Evolutionary conservation across 2,888 invertebrate genomes (phyloP).

Genomic region (Gandaritis pyraliata): DNA sequence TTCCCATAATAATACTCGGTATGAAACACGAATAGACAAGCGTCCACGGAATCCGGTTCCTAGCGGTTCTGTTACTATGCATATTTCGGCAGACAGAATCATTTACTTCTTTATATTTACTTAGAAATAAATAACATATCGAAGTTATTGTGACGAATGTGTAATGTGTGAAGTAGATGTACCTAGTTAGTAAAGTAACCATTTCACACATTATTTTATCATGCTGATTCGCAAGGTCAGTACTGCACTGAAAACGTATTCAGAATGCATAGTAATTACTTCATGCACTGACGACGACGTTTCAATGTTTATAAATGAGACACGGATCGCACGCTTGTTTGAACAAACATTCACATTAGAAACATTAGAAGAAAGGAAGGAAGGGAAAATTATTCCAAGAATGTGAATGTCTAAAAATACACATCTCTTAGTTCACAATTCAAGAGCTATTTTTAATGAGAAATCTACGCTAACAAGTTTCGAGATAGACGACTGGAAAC

Average conservation of each 20-base stretch:
- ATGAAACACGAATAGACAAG: constrained; percentile 55
- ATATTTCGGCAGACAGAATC: constrained; percentile 49
- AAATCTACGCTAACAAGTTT: constrained; percentile 38
- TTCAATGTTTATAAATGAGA: constrained; percentile 41
- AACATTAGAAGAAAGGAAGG: constrained; percentile 18
- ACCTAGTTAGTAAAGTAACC: not conserved
- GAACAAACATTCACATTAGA: constrained; percentile 27
- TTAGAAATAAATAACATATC: constrained; percentile 54
- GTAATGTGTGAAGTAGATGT: no score
- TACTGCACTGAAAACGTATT: constrained; percentile 24
- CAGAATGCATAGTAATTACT: constrained; percentile 32
- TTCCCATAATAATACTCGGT: constrained; percentile 39
- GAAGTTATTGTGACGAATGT: constrained; percentile 53
- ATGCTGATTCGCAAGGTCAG: constrained; percentile 18
- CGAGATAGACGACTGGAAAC: constrained; percentile 51
- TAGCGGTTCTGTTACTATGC: constrained; percentile 58
- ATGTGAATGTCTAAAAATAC: constrained; percentile 7
- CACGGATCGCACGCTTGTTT: constrained; percentile 34
- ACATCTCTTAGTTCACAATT: not conserved
- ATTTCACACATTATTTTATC: constrained; percentile 6
- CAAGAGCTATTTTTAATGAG: constrained; percentile 29
- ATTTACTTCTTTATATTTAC: constrained; percentile 46
- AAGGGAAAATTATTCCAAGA: constrained; percentile 15
- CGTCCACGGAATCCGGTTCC: constrained; percentile 69
- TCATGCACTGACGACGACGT: constrained; percentile 19